Base-by-base conservation (phyloP, 2,797 vertebrate genomes). In the Rhabdomys pumilio region DNA sequence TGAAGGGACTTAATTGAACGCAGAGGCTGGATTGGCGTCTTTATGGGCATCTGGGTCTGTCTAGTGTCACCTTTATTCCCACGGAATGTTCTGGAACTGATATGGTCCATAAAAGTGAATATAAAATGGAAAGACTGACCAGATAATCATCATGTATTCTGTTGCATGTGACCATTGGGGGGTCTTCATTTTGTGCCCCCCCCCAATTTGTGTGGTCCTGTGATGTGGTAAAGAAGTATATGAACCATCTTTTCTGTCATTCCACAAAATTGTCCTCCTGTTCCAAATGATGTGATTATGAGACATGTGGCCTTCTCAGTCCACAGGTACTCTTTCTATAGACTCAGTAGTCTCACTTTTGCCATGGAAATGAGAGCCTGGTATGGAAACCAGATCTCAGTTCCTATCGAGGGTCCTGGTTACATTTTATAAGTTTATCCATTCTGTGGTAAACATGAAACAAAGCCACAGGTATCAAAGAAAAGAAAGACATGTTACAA, bases 1-100 rank as follows among this genome's bases (percentile, higher is more conserved):
- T 93, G 97, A 98, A 98, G 97, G 96, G 95, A 97, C 98, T 97
- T 97, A 97, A 94, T 96, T 98, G 97, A 97, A 97, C 97, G 97
- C 89, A 89, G 95, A 98, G 97, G 75, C 96, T 98, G 97, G 97
- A 89, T 88, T 96, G 97, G 96, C 97, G 97, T 98, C 97, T 95
- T 97, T 96, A 59, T 96, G 97, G 96, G 97, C 80, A 75, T 97
- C 83, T 91, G 44, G 95, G 93, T 97, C 95, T 98, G 93, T 93
- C 96, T 84, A 90, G 79, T 93, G 91, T 93, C 94, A 91, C 95
- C 92, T 97, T 97, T 59, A 93, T 55, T 2, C 97, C 96, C 94
- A 24, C 67, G 98, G 97, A 97, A 93, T 47, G 88, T 96, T 97
- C 96, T 97, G 85, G n/a, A 93, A 65, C 80, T 90, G 65, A 91